Percentiles rank a stretch among this genome's conserved stretches.
Conservation (phyloP, 2,797 vertebrate species). For the Hoplostethus mediterraneus region DNA sequence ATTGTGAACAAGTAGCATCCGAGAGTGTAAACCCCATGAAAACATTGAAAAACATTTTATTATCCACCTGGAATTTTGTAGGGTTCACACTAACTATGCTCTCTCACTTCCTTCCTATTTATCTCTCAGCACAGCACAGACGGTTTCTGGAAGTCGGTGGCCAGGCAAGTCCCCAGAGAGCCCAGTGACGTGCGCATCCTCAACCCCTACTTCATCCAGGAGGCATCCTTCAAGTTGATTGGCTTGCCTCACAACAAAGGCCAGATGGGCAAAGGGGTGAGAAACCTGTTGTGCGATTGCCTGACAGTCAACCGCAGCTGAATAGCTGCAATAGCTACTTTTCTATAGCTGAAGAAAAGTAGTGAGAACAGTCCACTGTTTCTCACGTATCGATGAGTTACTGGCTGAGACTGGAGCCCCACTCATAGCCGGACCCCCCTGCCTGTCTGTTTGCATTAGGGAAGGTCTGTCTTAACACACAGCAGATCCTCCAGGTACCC, state of each 20-base stretch:
- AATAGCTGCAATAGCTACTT: too few relatives aligned
- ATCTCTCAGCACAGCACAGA: conserved; percentile 54
- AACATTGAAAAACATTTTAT: too few relatives aligned
- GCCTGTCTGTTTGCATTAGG: conserved; percentile 47
- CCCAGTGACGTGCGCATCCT: conserved; percentile 90
- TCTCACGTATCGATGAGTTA: conserved; percentile 14
- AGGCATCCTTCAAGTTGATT: conserved; percentile 92
- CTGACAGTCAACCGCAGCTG: not conserved
- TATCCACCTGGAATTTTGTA: too few relatives aligned
- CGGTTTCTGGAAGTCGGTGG: conserved; percentile 94
- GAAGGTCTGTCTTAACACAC: conserved; percentile 35
- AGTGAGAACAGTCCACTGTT: conserved; percentile 8
- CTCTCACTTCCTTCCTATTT: not conserved
- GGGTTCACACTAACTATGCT: not conserved
- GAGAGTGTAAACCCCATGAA: too few relatives aligned
- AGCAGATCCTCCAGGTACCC: conserved; percentile 35
- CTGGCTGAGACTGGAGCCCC: conserved; percentile 24
- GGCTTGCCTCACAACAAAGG: conserved; percentile 91
- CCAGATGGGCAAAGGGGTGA: conserved; percentile 92
- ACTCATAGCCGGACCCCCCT: conserved; percentile 7
- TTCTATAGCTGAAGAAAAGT: not conserved
- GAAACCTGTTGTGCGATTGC: conserved; percentile 32
- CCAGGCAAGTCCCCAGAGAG: conserved; percentile 87
- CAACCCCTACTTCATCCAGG: conserved; percentile 93
- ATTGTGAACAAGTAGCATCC: too few relatives aligned